Percentiles rank a stretch among this genome's conserved stretches.
Evolutionary conservation across 2,888 invertebrate species (phyloP).

Genomic region (Iphiclides podalirius): DNA sequence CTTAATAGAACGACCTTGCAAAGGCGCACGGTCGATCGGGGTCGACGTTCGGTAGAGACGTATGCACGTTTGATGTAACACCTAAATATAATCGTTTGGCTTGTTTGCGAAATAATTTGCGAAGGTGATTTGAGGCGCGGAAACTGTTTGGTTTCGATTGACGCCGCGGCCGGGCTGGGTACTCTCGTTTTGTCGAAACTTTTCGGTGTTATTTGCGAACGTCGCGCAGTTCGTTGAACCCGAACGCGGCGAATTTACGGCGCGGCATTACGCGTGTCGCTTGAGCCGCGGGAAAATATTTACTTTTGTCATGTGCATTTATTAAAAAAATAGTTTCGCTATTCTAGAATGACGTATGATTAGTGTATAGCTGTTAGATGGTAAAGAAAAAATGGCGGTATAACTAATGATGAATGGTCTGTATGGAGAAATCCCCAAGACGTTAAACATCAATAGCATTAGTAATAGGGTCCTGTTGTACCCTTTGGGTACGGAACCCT

Average conservation of each 20-base stretch:
- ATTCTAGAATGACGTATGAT: no score
- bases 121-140: neutral
- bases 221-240: neutral
- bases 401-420: no score
- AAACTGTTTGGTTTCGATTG: neutral
- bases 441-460: no score
- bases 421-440: no score
- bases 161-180: neutral
- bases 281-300: neutral
- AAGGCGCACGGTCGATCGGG: slow-evolving; percentile 26
- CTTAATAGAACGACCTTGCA: slow-evolving; percentile 55
- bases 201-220: neutral
- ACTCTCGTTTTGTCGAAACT: neutral
- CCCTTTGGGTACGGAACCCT: no score
- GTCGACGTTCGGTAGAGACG: slow-evolving; percentile 30
- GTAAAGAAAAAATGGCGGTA: no score
- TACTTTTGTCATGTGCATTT: neutral
- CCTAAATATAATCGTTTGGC: slow-evolving; percentile 29
- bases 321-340: neutral
- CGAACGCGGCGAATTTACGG: neutral
- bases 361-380: no score
- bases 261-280: neutral
- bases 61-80: slow-evolving; percentile 43
- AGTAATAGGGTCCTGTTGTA: no score
- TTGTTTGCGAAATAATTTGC: neutral